phyloP scores from a whole-genome alignment of 1,140 invertebrate species.

The Bombyx mori region DNA sequence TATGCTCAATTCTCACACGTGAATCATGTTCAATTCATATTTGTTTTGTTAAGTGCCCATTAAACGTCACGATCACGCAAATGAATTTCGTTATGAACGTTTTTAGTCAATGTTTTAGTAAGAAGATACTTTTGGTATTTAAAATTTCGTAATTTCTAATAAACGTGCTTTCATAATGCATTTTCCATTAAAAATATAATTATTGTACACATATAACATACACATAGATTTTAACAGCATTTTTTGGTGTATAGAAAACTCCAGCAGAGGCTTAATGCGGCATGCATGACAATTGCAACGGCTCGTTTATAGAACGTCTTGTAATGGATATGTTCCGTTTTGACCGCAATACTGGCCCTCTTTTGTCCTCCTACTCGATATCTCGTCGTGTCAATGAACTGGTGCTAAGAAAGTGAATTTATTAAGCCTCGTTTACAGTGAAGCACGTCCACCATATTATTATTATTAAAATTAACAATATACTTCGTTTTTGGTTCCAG shows the following conservation, averaged over 20 bases:
- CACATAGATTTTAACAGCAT: background rate
- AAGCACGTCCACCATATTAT: too few species aligned
- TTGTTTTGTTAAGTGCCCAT: too few species aligned
- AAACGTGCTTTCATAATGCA: too few species aligned
- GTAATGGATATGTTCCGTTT: conserved; percentile 29
- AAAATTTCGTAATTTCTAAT: background rate
- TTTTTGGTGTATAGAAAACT: background rate
- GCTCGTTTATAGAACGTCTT: conserved; percentile 19
- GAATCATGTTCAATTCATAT: too few species aligned
- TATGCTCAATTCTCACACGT: background rate
- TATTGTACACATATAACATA: background rate
- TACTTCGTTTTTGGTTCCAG: too few species aligned
- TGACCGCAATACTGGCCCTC: conserved; percentile 20
- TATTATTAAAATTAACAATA: too few species aligned
- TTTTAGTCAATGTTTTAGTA: background rate
- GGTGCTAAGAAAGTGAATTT: conserved; percentile 5
- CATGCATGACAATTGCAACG: too few species aligned
- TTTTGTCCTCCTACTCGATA: conserved; percentile 12
- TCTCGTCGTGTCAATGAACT: conserved; percentile 18
- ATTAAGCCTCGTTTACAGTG: background rate
- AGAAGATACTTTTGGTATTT: background rate
- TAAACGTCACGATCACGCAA: too few species aligned
- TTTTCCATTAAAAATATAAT: too few species aligned
- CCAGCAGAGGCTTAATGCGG: too few species aligned
- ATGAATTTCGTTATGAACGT: too few species aligned